Evolutionary conservation across 1,140 invertebrate species (phyloP).

Genomic region (Drosophila pallidifrons): DNA sequence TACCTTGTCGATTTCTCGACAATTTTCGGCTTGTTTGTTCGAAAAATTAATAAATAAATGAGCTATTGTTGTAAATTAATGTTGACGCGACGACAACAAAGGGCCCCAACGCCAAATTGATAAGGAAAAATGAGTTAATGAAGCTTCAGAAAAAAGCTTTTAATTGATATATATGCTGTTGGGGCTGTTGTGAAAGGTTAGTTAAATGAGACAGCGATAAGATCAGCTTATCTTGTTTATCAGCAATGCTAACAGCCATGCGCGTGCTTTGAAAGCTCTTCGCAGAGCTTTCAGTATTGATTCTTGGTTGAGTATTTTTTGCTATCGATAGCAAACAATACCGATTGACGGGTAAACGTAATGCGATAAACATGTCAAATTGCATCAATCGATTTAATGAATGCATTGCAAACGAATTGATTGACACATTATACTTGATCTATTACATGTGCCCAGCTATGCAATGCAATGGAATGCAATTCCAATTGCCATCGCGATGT

Average conservation of each 20-base stretch:
- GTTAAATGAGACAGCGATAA: constrained; percentile 8
- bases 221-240: constrained; percentile 3
- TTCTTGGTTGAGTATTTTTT: neutral
- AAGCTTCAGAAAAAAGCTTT: constrained; percentile 11
- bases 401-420: constrained; percentile 39
- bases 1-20: constrained; percentile 13
- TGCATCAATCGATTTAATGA: constrained; percentile 45
- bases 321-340: neutral
- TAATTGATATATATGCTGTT: constrained; percentile 1
- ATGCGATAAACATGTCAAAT: constrained; percentile 46
- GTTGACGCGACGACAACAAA: constrained; percentile 41
- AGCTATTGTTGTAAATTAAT: constrained; percentile 65
- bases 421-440: constrained; percentile 41
- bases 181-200: constrained; percentile 11
- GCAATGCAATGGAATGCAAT: constrained; percentile 24
- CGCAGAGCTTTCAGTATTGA: neutral
- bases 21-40: constrained; percentile 65
- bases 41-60: constrained; percentile 65
- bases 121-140: constrained; percentile 19
- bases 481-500: constrained; percentile 23
- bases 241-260: neutral
- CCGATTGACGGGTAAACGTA: constrained; percentile 27
- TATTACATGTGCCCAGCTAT: constrained; percentile 25
- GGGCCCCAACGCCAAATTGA: constrained; percentile 11
- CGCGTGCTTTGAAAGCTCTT: neutral